A percentile compares a stretch with the other conserved stretches of the same genome.
Conservation (phyloP, 2,888 invertebrate genomes). For the Caenorhabditis sp. region DNA sequence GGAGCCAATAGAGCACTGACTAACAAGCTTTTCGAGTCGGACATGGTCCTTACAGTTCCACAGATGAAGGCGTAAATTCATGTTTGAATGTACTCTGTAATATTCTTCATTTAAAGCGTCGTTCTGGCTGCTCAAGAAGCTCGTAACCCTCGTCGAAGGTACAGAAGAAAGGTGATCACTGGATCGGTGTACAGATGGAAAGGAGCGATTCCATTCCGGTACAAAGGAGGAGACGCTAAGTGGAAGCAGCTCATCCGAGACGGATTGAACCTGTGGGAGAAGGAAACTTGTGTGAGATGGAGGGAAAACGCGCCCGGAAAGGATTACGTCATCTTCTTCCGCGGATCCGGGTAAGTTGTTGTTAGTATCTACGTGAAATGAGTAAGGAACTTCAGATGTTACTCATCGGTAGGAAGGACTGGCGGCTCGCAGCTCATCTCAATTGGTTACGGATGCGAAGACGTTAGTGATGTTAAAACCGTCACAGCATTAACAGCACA, state of each 20-base stretch:
- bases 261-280: slow-evolving; percentile 74
- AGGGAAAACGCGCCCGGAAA: slow-evolving; percentile 71
- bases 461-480: slow-evolving; percentile 59
- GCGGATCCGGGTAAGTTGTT: slow-evolving; percentile 68
- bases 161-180: slow-evolving; percentile 71
- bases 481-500: no score
- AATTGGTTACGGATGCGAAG: slow-evolving; percentile 78
- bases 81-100: background rate
- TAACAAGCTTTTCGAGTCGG: slow-evolving; percentile 75
- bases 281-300: slow-evolving; percentile 77
- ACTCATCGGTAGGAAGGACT: slow-evolving; percentile 73
- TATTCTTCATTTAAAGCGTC: slow-evolving; percentile 31
- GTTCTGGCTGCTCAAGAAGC: slow-evolving; percentile 60
- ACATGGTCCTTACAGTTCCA: slow-evolving; percentile 75
- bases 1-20: slow-evolving; percentile 74
- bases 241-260: slow-evolving; percentile 72
- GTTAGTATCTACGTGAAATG: no score
- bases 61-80: slow-evolving; percentile 68
- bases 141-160: slow-evolving; percentile 38
- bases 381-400: slow-evolving; percentile 70
- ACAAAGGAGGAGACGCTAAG: slow-evolving; percentile 73
- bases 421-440: slow-evolving; percentile 78
- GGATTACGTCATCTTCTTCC: slow-evolving; percentile 76
- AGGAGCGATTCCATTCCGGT: slow-evolving; percentile 72
- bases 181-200: slow-evolving; percentile 77